Base-by-base conservation (phyloP, 2,888 invertebrate species). In the Eristalinus sepulchralis region DNA sequence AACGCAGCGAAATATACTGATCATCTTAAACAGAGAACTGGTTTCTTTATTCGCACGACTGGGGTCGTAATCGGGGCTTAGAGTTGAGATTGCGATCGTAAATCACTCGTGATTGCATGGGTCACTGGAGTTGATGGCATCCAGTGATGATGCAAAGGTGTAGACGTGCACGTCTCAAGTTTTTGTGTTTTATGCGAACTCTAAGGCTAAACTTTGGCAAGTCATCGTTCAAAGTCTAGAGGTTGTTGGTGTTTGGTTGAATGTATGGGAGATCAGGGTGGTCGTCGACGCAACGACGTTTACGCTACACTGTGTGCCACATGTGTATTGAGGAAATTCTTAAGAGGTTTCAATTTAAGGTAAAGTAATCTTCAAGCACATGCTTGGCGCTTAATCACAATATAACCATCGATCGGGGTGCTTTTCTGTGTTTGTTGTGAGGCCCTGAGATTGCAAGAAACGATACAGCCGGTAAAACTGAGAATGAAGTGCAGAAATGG, bases 1-100 rank as follows among this genome's bases (percentile, higher is more conserved):
- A 70, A 33, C 24, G 73, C 57, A 59, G 59, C 27, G 34, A 71
- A 78, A 86, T 71, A 83, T 79, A 86, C 57, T 64, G 34, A 67
- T 24, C 59, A 33, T 71, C 47, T 76, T 64, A 10, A 70, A 76
- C 47, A 3, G 13, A 10, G 22, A n/a, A 31, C 27, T 17, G 31
- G 27, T n/a, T 33, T 47, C n/a, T 10, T 59, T 36, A 24, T 57
- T 57, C 1, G 53, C 5, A 53, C 24, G 47, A n/a, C 27, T 27
- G 9, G 3, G 6, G 8, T n/a, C 4, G 31, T 27, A 13, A 6
- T 31, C 31, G 33, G 10, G n/a, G 13, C 24, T 59, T 22, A 24
- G 57, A 17, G n/a, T 1, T 22, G 24, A 22, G 57, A 20, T 31
- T 53, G 53, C 10, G 3, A 24, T 13, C 34, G 17, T 34, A 57